A percentile compares a stretch with the other conserved stretches of the same genome.
These are phyloP conservation scores for Terrapene triunguis DNA, from an alignment of 2,113 vertebrate species.

Conservation along the genomic window DNA sequence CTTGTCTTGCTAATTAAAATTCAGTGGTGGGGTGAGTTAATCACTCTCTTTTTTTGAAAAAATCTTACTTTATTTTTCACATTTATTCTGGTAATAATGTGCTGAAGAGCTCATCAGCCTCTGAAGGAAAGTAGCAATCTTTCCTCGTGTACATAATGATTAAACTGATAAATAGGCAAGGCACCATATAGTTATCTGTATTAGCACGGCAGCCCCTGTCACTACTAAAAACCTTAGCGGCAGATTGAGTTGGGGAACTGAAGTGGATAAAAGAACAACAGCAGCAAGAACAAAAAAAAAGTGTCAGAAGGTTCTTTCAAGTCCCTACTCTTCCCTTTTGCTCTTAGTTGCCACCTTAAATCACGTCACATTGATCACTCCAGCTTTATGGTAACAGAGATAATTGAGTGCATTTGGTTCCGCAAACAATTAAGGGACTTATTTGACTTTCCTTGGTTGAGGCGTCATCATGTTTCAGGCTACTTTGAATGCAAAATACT, in stretches of 20 bases:
- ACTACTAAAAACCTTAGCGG: slow-evolving; percentile 25
- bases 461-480: background rate
- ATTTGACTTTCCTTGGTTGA: slow-evolving; percentile 27
- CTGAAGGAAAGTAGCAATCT: slow-evolving; percentile 60
- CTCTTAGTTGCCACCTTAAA: background rate
- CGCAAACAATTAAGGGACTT: background rate
- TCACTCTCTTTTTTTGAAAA: slow-evolving; percentile 70
- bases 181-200: slow-evolving; percentile 54
- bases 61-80: slow-evolving; percentile 75
- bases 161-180: slow-evolving; percentile 73
- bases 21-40: slow-evolving; percentile 73
- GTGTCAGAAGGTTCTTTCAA: background rate
- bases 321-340: background rate
- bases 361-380: background rate
- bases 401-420: background rate
- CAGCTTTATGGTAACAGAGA: background rate
- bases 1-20: slow-evolving; percentile 76
- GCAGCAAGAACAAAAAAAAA: background rate
- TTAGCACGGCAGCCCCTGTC: slow-evolving; percentile 27
- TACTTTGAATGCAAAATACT: background rate
- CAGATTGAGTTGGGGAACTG: slow-evolving; percentile 9
- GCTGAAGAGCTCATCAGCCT: slow-evolving; percentile 70
- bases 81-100: slow-evolving; percentile 72
- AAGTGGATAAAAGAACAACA: background rate
- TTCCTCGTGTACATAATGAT: slow-evolving; percentile 64